Base-by-base conservation (phyloP, 2,888 invertebrate species). In the Achlya flavicornis region DNA sequence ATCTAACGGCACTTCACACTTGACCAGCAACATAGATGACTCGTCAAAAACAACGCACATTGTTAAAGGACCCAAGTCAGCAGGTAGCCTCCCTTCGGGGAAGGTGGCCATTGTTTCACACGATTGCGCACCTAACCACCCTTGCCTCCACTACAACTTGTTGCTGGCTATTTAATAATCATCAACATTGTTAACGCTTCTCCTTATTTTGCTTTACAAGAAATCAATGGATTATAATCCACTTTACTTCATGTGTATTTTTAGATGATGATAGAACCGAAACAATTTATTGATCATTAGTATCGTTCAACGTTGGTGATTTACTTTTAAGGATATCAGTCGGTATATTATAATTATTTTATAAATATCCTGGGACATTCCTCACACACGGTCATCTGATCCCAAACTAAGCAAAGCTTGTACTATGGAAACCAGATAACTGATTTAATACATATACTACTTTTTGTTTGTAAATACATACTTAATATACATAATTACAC, bases 11-110 rank as follows among this genome's bases (percentile, higher is more conserved):
- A 16, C 38, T 41, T 19, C 19, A 60, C 60, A 60, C 41, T 60
- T 66, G 63, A 57, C 65, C 65, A 66, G 46, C 66, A 65, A 70
- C 46, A 46, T 46, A 46, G 41, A 65, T 76, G 75, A 77, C 76
- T 75, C 64, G 73, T 57, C 68, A 63, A 62, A 66, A 65, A 14
- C 46, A 61, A 61, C 69, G 71, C 63, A 19, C 7, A 69, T 74
- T 72, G 76, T 74, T 66, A 64, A 64, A 53, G 19, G 19, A 19
- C 53, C 19, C 19, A 19, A 19, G 53, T 70, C 66, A 46, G 46
- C 87, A 86, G 87, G 86, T 86, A 86, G 76, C 66, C 64, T 41
- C 41, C 68, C 67, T 78, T 86, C 87, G 77, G 63, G 65, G 84
- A 87, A 86, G 78, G 38, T 12, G 74, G 41, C 64, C 65, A 74